Conservation (phyloP, 2,113 vertebrate genomes). For the Melanerpes aurifrons region DNA sequence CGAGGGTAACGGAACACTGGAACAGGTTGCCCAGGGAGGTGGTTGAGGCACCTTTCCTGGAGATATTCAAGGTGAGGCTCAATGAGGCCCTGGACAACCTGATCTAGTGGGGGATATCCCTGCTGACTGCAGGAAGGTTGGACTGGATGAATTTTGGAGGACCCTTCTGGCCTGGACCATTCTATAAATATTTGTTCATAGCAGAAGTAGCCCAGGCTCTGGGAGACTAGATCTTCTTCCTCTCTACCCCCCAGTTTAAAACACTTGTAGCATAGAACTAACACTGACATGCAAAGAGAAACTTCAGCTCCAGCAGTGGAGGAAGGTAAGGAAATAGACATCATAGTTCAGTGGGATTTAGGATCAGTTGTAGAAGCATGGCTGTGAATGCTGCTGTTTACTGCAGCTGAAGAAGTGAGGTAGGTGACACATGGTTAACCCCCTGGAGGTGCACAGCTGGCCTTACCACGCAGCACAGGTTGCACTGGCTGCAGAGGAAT, state of each 20-base stretch:
- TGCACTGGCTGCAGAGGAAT: slow-evolving; percentile 26
- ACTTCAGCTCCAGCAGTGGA: background rate
- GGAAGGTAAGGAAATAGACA: background rate
- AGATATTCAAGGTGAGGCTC: too few relatives aligned
- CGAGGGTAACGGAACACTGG: too few relatives aligned
- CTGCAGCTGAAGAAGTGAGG: background rate
- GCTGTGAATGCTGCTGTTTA: background rate
- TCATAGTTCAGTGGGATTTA: background rate
- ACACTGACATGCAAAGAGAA: background rate
- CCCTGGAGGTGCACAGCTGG: slow-evolving; percentile 20
- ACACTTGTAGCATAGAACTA: background rate
- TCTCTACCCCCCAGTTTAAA: background rate
- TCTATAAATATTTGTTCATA: background rate
- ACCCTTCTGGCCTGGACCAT: too few relatives aligned
- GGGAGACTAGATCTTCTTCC: background rate
- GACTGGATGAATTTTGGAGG: too few relatives aligned
- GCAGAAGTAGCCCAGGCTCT: background rate
- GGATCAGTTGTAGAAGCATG: background rate
- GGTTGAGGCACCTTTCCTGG: too few relatives aligned
- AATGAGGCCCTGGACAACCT: too few relatives aligned
- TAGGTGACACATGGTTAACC: background rate
- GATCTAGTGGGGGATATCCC: too few relatives aligned
- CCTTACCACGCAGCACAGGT: slow-evolving; percentile 5
- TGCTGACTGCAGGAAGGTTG: too few relatives aligned
- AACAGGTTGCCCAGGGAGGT: too few relatives aligned